These are phyloP conservation scores for Daubentonia madagascariensis DNA, from an alignment of 2,113 vertebrate species.

Conservation along the genomic window DNA sequence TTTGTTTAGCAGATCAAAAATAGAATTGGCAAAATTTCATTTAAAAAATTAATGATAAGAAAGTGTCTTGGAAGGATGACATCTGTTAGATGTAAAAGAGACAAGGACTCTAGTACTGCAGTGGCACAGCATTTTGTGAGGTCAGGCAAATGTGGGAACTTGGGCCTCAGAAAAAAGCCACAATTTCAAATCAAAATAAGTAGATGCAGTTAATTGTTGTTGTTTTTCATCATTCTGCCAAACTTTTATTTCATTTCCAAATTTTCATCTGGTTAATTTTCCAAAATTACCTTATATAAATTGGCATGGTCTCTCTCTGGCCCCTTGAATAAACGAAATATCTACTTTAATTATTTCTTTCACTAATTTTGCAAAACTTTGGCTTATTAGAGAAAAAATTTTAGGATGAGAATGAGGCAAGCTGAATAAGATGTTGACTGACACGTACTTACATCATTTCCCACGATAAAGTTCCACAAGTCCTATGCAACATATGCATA, in stretches of 20 bases:
- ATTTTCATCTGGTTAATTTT: not conserved
- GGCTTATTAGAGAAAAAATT: not conserved
- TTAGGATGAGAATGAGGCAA: not conserved
- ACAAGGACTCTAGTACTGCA: not conserved
- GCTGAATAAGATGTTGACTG: not conserved
- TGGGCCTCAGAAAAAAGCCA: not conserved
- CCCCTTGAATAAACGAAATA: not conserved
- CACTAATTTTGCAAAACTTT: not conserved
- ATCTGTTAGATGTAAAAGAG: not conserved
- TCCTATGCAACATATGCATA: not conserved
- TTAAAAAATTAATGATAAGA: not conserved
- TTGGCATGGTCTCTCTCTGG: not conserved
- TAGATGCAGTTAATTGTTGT: not conserved
- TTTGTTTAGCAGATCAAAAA: conserved; percentile 10
- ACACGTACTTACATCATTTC: not conserved
- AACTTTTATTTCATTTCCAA: not conserved
- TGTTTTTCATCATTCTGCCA: not conserved
- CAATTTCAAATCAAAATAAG: not conserved
- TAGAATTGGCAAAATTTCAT: not conserved
- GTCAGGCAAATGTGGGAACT: not conserved
- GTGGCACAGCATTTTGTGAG: not conserved
- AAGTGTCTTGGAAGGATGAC: not conserved
- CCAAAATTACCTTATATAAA: not conserved
- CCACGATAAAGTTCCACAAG: not conserved
- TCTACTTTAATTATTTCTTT: not conserved